These are phyloP conservation scores for Lasius platythorax DNA, from an alignment of 2,888 invertebrate species.

Conservation along the genomic window DNA sequence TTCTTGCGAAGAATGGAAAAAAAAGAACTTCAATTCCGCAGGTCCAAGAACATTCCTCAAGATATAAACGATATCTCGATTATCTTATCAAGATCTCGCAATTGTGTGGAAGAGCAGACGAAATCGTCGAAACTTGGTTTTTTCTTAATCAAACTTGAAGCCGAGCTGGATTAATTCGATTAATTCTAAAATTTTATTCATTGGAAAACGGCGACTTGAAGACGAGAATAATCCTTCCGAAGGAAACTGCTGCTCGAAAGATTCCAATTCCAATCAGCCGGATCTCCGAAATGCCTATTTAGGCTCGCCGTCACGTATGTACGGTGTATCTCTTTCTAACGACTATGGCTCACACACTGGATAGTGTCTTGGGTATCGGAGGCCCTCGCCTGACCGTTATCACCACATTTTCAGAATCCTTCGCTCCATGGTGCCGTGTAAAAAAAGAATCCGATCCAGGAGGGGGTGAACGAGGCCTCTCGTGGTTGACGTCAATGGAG, in stretches of 20 bases:
- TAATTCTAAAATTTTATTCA: slow-evolving; percentile 1
- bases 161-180: not conserved
- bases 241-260: not conserved
- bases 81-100: slow-evolving; percentile 26
- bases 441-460: slow-evolving; percentile 63
- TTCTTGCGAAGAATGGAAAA: slow-evolving; percentile 4
- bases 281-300: not conserved
- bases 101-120: not conserved
- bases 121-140: not conserved
- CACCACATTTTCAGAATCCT: slow-evolving; percentile 85
- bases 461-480: slow-evolving; percentile 56
- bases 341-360: slow-evolving; percentile 84
- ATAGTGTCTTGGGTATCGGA: slow-evolving; percentile 83
- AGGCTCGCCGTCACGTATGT: slow-evolving; percentile 42
- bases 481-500: slow-evolving; percentile 56
- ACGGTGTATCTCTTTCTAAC: slow-evolving; percentile 67
- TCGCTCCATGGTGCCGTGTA: slow-evolving; percentile 80
- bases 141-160: not conserved
- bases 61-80: not conserved
- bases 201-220: not conserved
- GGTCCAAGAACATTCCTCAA: slow-evolving; percentile 1
- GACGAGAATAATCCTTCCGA: not conserved
- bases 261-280: slow-evolving; percentile 9
- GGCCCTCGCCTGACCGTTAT: slow-evolving; percentile 80
- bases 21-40: not conserved